Evolutionary conservation across 2,113 vertebrate species (phyloP), one percentile per base, ranked within the genome.

Genomic region (Atlantisia rogersi): DNA sequence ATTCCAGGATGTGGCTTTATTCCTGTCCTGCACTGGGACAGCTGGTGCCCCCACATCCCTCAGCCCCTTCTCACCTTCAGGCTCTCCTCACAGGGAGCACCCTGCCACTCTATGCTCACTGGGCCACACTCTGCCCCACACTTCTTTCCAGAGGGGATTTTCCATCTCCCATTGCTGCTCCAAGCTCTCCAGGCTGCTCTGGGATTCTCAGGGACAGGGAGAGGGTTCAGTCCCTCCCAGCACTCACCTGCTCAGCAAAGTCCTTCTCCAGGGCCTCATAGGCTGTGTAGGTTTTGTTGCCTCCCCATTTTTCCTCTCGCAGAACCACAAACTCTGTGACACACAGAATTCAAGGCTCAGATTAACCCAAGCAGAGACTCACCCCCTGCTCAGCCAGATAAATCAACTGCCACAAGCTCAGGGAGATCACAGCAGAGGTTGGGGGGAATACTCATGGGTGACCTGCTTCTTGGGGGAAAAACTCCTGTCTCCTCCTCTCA

Each of bases 251-350:
- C 40, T 97, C 98, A 79, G 98, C 98, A 88, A 99, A 99, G 87
- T 99, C 99, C 88, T 99, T 98, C 97, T 99, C 99, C 91, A 99
- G 97, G 50, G 98, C 98, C 59, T 98, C 98, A 13, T 98, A 99
- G 12, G 11, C 93, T 0, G 98, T 98, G 97, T 99, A 99, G 86
- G 98, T 97, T 98, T 99, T 99, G 94, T 99, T 99, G 92, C 99
- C 99, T n/a, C 99, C 99, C 97, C 97, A 99, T 77, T 99, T 99
- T 58, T 98, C 97, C 91, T 99, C 99, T 96, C 99, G 97, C 95
- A 99, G 98, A 74, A 99, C 90, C 91, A 98, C 98, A 96, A 99
- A 99, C 92, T 98, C 99, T 99, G 90, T 21, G 92, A 95, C 39
- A 87, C 31, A 64, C 24, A 40, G 52, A 68, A 55, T 32, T 76